Evolutionary conservation across 23 tunicate genomes (phyloP).

Genomic region (Halocynthia aurantium): DNA sequence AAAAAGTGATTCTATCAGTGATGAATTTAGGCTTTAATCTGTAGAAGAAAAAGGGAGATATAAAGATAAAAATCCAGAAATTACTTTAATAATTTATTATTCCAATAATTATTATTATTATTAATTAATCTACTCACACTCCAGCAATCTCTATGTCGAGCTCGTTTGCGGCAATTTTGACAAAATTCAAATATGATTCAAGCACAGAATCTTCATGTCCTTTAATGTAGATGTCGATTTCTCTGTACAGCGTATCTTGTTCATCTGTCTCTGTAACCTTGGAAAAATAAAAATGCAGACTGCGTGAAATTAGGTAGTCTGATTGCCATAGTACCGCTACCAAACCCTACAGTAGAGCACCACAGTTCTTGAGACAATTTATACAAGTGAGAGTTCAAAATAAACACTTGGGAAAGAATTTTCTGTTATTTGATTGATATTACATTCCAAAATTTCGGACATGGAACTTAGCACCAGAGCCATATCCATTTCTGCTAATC

Average conservation of each 20-base stretch:
- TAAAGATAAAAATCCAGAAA: neutral
- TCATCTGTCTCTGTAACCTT: slow-evolving; percentile 15
- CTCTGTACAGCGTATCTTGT: slow-evolving; percentile 53
- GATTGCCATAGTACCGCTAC: no score
- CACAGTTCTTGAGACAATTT: no score
- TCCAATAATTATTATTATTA: neutral
- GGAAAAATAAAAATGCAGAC: no score
- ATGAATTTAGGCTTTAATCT: slow-evolving; percentile 63
- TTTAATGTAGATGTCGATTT: slow-evolving; percentile 63
- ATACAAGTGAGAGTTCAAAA: no score
- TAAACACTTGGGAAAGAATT: no score
- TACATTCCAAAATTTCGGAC: no score
- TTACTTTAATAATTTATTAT: neutral
- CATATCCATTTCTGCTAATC: no score
- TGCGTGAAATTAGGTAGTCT: no score
- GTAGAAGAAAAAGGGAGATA: neutral
- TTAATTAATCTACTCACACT: slow-evolving; percentile 10
- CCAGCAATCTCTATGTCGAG: slow-evolving; percentile 58
- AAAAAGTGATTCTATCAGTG: slow-evolving; percentile 54
- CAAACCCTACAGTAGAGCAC: no score
- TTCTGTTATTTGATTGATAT: no score
- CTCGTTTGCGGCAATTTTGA: slow-evolving; percentile 44
- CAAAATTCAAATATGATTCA: slow-evolving; percentile 55
- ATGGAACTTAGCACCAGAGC: no score
- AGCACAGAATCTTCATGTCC: slow-evolving; percentile 75